Base-by-base conservation (phyloP, 1,140 invertebrate genomes). In the Diabrotica virgifera region DNA sequence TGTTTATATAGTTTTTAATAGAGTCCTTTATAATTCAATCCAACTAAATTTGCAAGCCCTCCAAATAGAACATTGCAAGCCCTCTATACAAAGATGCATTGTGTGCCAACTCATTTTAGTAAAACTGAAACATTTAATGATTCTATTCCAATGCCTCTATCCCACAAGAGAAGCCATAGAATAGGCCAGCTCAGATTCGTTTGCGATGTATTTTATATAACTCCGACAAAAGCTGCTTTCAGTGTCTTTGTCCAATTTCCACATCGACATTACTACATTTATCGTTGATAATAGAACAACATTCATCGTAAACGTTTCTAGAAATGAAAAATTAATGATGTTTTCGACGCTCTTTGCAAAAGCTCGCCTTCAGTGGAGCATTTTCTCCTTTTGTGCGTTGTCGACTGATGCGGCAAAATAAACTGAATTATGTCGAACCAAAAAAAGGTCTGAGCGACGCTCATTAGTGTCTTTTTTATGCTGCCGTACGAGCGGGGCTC, bases 321-420 rank as follows among this genome's bases (percentile, higher is more conserved):
- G n/a, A 46, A 46, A 46, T 46, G 40, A 46, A 46, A 46, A 46
- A 46, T 46, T 46, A 46, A 46, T 46, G 40, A 46, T 46, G 40
- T 46, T 46, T 46, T 46, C 40, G 40, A 46, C 40, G 40, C 40
- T 10, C 8, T 10, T 10, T 46, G 40, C 40, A 46, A 46, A 46
- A 46, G 40, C 40, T 46, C n/a, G 8, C n/a, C 40, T 46, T n/a
- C 40, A 46, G 8, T 46, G 8, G 40, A 46, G 40, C 8, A 46
- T 46, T 46, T 46, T 46, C 6, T 46, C 40, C n/a, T 46, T 46
- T 46, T 46, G 40, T 46, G n/a, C n/a, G 40, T 46, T 46, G 40
- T 46, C 40, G 40, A 46, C 8, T 46, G 8, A 46, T 46, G 40
- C 40, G 40, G 40, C 40, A 46, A 46, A 46, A 46, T 46, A 46